Evolutionary conservation across 2,797 vertebrate genomes (phyloP), one percentile per base, ranked within the genome.

Genomic region (Pangasius djambal): DNA sequence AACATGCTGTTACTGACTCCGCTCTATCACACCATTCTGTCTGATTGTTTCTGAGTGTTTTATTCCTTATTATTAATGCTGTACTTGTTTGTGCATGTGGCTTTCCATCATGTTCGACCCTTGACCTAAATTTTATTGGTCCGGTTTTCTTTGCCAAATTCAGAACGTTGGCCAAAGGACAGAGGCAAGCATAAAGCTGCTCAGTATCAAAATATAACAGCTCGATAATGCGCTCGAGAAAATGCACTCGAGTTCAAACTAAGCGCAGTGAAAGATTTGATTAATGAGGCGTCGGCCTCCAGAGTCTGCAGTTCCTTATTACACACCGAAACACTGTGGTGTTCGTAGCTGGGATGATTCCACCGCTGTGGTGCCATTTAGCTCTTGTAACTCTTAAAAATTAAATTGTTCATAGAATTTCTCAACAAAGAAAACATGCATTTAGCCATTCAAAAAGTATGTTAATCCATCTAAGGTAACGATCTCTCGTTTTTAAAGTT

Each of bases 71-170:
- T 50, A 28, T n/a, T 57, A 57, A 70, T 28, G 22, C 52, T 57
- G 34, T n/a, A 9, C 50, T 72, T 37, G 37, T 72, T 55, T 55
- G 16, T 13, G 12, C 48, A 37, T 69, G n/a, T 13, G 48, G 9
- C 48, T 13, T 52, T 70, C 31, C 48, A 40, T 74, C 52, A 74
- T 92, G 89, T 91, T 89, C 48, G 89, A 93, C 92, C 92, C 92
- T 83, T 88, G 92, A 92, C 93, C 93, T 94, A 87, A 93, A 95
- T 84, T 95, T 94, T 91, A 91, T 55, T 16, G 18, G 12, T 52
- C 31, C 25, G 20, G 20, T 57, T 86, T 52, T 37, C 12, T 55
- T 70, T 20, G 13, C 13, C 70, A 59, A 86, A 18, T 57, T 31
- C 13, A 75, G 55, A 44, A 44, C 69, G 31, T 44, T 86, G 25